Evolutionary conservation across 2,113 vertebrate genomes (phyloP), one percentile per base, ranked within the genome.

Genomic region (Macaca nemestrina): DNA sequence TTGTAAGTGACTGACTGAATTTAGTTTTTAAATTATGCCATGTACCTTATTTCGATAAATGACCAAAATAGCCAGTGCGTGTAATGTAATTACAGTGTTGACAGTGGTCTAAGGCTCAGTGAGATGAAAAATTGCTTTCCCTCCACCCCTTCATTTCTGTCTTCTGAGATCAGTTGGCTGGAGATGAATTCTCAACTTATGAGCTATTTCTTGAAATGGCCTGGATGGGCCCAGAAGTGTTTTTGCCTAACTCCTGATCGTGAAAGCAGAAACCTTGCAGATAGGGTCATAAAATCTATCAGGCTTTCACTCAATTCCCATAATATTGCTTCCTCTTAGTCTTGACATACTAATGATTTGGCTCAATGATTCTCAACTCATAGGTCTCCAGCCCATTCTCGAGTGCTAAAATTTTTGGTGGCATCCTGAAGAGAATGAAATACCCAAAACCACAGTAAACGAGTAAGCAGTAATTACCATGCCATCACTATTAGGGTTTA

Each of bases 11-110:
- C 61, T 67, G 40, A 90, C 55, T 90, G 68, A 96, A 84, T 94
- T 90, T 90, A 85, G 43, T 67, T 97, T 96, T 81, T 52, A 93
- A 94, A 90, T 90, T 50, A 95, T 61, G 68, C 87, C 27, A 43
- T 92, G 90, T 93, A 90, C 73, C 88, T 97, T 92, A 87, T 13
- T 64, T 75, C 0, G 0, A 90, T 67, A 90, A 93, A 95, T 97
- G 75, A 97, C 88, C 55, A 50, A 92, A 94, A 84, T 95, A 90
- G 92, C 50, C 83, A 90, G 90, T 52, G 89, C 90, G 72, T 0
- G 0, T 96, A 79, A 76, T 93, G 8, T 80, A 94, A 94, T 96
- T 90, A 87, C n/a, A 90, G 50, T 20, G 45, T 84, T 92, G 90
- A 97, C 94, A 88, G 64, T 96, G 57, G 55, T 90, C 64, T 92